These are phyloP conservation scores for Heliconius nattereri DNA, from an alignment of 1,140 invertebrate genomes.

Conservation along the genomic window DNA sequence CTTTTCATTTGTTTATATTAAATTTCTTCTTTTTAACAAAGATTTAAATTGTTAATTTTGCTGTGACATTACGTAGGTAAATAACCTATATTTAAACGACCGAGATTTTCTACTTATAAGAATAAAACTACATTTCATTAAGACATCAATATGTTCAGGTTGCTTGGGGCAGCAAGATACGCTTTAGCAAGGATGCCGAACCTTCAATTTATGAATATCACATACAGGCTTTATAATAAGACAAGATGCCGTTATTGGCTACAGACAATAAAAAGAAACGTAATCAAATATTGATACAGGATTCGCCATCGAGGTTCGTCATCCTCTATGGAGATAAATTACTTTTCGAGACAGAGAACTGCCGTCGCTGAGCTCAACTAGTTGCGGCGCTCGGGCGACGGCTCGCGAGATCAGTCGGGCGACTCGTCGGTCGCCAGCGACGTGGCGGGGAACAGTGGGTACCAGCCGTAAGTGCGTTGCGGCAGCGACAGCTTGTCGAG, in stretches of 20 bases:
- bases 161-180: background rate
- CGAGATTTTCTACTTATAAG: background rate
- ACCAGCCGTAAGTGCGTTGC: conserved; percentile 92
- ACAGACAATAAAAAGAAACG: background rate
- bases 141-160: background rate
- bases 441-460: conserved; percentile 90
- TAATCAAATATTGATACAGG: background rate
- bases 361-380: conserved; percentile 64
- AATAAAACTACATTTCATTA: background rate
- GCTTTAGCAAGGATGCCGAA: background rate
- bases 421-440: conserved; percentile 72
- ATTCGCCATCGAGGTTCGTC: background rate
- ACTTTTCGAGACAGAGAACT: background rate
- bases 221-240: background rate
- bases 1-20: conserved; percentile 18
- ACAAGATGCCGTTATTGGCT: background rate
- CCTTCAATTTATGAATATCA: background rate
- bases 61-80: background rate
- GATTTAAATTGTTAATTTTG: background rate
- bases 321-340: background rate
- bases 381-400: conserved; percentile 74
- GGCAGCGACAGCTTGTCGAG: conserved; percentile 90
- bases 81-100: background rate
- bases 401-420: conserved; percentile 77
- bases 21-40: background rate